Percentiles rank a stretch among this genome's conserved stretches.
These are phyloP conservation scores for Neoaliturus tenellus DNA, from an alignment of 2,888 invertebrate genomes.

Conservation along the genomic window DNA sequence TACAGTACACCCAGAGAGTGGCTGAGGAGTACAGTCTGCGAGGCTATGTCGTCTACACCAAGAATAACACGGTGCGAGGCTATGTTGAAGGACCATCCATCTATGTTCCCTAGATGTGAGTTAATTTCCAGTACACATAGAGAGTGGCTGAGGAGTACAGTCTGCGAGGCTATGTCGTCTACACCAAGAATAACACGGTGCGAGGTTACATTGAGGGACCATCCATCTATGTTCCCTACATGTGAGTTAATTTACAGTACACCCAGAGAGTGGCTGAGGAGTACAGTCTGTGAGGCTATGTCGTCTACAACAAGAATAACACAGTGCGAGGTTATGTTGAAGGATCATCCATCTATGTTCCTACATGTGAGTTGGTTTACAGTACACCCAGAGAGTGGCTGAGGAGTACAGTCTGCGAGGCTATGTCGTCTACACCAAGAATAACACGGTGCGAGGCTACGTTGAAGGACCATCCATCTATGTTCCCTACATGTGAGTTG, in stretches of 20 bases:
- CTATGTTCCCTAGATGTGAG: conserved; percentile 39
- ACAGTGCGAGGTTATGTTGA: conserved; percentile 22
- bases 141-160: conserved; percentile 38
- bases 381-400: conserved; percentile 38
- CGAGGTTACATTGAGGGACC: conserved; percentile 38
- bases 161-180: conserved; percentile 41
- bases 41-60: conserved; percentile 44
- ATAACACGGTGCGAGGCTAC: conserved; percentile 37
- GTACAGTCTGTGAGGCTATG: conserved; percentile 13
- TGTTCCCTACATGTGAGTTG: conserved; percentile 34
- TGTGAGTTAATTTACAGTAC: conserved; percentile 7
- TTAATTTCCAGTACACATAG: conserved; percentile 15
- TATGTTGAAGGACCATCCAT: conserved; percentile 21
- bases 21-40: conserved; percentile 41
- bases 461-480: conserved; percentile 24
- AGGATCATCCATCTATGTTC: background rate
- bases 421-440: conserved; percentile 41
- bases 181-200: conserved; percentile 35
- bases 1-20: conserved; percentile 29
- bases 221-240: conserved; percentile 21
- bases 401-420: conserved; percentile 42
- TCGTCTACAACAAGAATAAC: conserved; percentile 2
- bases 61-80: conserved; percentile 37
- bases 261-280: conserved; percentile 10
- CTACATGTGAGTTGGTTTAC: too few relatives aligned